phyloP scores from a whole-genome alignment of 1,140 invertebrate genomes.

The Pararge aegeria region DNA sequence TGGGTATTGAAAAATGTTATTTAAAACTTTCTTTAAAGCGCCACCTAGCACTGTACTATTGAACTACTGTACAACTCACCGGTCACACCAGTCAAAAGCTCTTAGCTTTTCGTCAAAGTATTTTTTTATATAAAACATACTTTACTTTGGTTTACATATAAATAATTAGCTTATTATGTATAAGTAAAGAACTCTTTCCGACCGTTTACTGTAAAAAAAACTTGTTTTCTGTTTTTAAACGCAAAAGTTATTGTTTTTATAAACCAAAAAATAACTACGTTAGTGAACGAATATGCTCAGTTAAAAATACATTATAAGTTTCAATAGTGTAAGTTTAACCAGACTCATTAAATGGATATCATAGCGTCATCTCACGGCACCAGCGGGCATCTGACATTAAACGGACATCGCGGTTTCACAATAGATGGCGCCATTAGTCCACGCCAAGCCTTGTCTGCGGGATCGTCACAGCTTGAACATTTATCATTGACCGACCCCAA shows the following conservation, averaged over 20 bases:
- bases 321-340: not conserved
- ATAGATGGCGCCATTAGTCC: slow-evolving; percentile 74
- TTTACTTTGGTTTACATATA: no score
- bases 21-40: slow-evolving; percentile 19
- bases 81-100: not conserved
- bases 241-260: no score
- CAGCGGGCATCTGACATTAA: slow-evolving; percentile 42
- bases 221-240: no score
- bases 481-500: slow-evolving; percentile 61
- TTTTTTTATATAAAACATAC: no score
- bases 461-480: slow-evolving; percentile 64
- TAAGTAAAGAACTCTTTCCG: no score
- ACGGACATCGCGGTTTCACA: slow-evolving; percentile 46
- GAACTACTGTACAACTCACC: slow-evolving; percentile 20
- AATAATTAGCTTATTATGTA: no score
- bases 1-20: no score
- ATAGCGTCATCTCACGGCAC: slow-evolving; percentile 42
- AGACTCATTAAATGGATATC: not conserved
- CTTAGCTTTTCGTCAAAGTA: no score
- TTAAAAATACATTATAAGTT: no score
- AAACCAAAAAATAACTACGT: no score
- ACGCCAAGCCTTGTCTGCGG: slow-evolving; percentile 47
- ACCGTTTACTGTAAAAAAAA: no score
- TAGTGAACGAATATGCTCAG: no score
- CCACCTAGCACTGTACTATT: slow-evolving; percentile 28